Evolutionary conservation across 2,113 vertebrate genomes (phyloP), one percentile per base, ranked within the genome.

Genomic region (Ivindomyrus marchei): DNA sequence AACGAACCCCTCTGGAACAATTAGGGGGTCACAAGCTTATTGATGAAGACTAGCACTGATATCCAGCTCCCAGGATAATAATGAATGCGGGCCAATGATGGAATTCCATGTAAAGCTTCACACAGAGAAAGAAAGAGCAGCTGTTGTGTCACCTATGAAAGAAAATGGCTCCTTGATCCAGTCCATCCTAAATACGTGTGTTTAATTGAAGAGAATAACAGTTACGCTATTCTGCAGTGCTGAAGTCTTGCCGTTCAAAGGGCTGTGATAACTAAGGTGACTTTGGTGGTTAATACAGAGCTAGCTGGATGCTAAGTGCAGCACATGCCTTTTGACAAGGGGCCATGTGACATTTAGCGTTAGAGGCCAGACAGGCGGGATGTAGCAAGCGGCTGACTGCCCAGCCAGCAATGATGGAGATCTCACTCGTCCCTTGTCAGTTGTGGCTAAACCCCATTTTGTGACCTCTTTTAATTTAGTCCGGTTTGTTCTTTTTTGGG

Each of bases 11-110:
- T 47, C 45, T 47, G 83, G 83, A 85, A 24, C 19, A 85, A 85
- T 85, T 85, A n/a, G 45, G 45, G 49, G 93, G 93, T 94, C 91
- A 0, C 87, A 91, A 95, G 93, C 94, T 92, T 87, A 56, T 86
- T 94, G 95, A 96, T 95, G 95, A 95, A 93, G 91, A 89, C 89
- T 91, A 93, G 91, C 0, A 39, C 94, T 94, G 94, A 94, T 89
- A 93, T 95, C 93, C 88, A 95, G 24, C 94, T 95, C 92, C 95
- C 92, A 92, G 88, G 92, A 24, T 90, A 93, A 92, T 94, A 93
- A 88, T 70, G 87, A 77, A 56, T 56, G 56, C 47, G 10, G 45
- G 58, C 24, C 27, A 80, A 45, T 66, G 90, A 89, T 42, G 46
- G 88, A 91, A 89, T 89, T 89, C 53, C 39, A 50, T 53, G 74